phyloP scores from a whole-genome alignment of 2,797 vertebrate species.

The Hipposideros larvatus region DNA sequence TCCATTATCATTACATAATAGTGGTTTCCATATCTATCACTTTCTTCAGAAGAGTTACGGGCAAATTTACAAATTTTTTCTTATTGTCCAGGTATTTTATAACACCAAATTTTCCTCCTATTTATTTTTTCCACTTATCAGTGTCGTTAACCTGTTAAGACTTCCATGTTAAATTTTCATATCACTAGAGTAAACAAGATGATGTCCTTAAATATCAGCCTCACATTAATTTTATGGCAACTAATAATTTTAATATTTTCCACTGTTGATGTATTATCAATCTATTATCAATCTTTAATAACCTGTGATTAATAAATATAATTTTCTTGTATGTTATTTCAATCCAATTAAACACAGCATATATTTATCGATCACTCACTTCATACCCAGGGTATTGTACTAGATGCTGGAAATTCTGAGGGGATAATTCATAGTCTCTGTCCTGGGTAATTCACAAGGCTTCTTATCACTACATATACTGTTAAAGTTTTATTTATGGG shows the following conservation, averaged over 20 bases:
- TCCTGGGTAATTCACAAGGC: neutral
- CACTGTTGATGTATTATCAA: constrained; percentile 63
- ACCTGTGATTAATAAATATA: constrained; percentile 59
- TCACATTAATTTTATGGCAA: constrained; percentile 65
- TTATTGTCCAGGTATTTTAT: neutral
- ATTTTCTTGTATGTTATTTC: constrained; percentile 15
- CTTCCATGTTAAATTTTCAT: neutral
- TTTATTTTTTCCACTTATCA: neutral
- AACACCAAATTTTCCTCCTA: neutral
- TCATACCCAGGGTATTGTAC: neutral
- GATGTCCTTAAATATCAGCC: neutral
- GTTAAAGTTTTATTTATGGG: neutral
- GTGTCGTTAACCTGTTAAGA: neutral
- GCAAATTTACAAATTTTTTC: neutral
- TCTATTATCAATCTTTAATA: constrained; percentile 75
- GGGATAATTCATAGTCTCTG: neutral
- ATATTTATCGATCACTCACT: neutral
- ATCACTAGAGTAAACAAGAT: neutral
- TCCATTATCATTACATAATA: neutral
- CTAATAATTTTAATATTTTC: constrained; percentile 70
- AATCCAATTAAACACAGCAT: neutral
- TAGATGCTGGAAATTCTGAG: neutral
- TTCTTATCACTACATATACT: neutral
- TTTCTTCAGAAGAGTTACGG: constrained; percentile 9
- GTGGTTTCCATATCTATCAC: neutral